phyloP scores from a whole-genome alignment of 2,888 invertebrate genomes.

The Geophilus truncorum region DNA sequence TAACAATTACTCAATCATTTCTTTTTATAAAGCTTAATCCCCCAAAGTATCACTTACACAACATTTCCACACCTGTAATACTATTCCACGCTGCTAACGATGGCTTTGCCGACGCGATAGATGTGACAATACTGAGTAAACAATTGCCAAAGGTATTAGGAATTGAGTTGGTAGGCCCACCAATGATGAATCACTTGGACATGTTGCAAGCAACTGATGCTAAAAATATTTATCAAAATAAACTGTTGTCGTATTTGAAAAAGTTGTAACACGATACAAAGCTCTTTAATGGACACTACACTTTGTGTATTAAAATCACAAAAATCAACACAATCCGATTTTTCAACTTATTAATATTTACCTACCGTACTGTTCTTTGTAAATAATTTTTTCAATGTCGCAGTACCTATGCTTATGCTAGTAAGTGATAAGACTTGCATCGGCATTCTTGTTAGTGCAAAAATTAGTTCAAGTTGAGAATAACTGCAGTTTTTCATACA shows the following conservation, averaged over 20 bases:
- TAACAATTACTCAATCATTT: background rate
- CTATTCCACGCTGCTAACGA: background rate
- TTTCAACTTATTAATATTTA: no score
- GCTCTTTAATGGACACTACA: no score
- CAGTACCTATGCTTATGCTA: no score
- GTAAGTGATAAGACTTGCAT: no score
- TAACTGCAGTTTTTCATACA: no score
- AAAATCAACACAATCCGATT: no score
- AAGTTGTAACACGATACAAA: no score
- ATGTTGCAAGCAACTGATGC: background rate
- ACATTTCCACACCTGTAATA: background rate
- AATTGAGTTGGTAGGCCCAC: background rate
- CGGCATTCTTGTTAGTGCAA: background rate
- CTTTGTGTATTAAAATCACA: no score
- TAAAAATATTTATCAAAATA: background rate
- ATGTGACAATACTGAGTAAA: background rate
- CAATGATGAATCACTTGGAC: background rate
- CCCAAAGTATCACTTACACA: background rate
- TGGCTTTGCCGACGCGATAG: background rate
- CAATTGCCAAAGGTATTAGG: background rate
- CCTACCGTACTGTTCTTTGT: no score
- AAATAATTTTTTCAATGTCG: no score
- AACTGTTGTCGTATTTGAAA: background rate
- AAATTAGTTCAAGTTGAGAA: background rate
- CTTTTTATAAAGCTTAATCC: background rate